A percentile compares a stretch with the other conserved stretches of the same genome.
Evolutionary conservation across 2,888 invertebrate species (phyloP).

Genomic region (Scaptomyza reducta): DNA sequence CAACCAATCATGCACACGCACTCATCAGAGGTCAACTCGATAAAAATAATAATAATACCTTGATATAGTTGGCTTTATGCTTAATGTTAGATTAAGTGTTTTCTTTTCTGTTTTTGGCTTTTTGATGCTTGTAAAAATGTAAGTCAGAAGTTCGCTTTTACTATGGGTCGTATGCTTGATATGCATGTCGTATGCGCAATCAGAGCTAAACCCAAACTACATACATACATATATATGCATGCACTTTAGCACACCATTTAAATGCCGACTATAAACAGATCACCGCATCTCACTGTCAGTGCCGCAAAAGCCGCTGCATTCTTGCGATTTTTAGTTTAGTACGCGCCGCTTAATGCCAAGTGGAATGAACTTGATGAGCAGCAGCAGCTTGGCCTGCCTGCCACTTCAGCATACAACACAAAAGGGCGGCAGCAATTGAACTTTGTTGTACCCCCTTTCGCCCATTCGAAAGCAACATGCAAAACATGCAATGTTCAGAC

Average conservation of each 20-base stretch:
- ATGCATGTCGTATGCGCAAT: constrained; percentile 38
- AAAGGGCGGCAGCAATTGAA: constrained; percentile 62
- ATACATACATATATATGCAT: not conserved
- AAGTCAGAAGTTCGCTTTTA: constrained; percentile 12
- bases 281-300: constrained; percentile 64
- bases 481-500: constrained; percentile 61
- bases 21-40: constrained; percentile 54
- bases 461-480: constrained; percentile 44
- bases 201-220: constrained; percentile 9
- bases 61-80: constrained; percentile 6
- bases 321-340: constrained; percentile 63
- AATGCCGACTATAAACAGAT: constrained; percentile 74
- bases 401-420: constrained; percentile 57
- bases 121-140: constrained; percentile 9
- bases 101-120: not conserved
- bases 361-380: constrained; percentile 75
- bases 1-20: constrained; percentile 47
- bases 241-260: constrained; percentile 45
- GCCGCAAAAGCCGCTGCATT: constrained; percentile 66
- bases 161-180: constrained; percentile 39
- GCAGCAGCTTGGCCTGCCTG: constrained; percentile 40
- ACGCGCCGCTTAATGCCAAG: constrained; percentile 71
- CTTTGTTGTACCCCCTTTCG: constrained; percentile 28
- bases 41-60: constrained; percentile 5
- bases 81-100: constrained; percentile 31